Evolutionary conservation across 2,888 invertebrate genomes (phyloP).

Genomic region (Plusia festucae): DNA sequence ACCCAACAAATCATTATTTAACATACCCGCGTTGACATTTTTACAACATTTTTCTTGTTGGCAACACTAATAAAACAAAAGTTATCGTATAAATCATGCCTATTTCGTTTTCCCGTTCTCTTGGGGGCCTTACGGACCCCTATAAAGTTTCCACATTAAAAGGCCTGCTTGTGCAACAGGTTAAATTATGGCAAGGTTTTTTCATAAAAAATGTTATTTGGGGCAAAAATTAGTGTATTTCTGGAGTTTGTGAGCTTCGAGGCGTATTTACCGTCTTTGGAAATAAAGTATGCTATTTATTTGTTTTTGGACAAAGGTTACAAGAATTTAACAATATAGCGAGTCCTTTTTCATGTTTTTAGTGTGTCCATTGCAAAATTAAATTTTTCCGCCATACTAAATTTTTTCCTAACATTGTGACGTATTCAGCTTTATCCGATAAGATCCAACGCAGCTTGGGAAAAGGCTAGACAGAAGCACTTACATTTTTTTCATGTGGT

Average conservation of each 20-base stretch:
- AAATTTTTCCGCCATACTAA: no score
- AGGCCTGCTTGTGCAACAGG: constrained; percentile 55
- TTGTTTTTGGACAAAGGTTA: neutral
- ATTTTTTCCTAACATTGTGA: no score
- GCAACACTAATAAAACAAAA: constrained; percentile 47
- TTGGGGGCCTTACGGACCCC: constrained; percentile 40
- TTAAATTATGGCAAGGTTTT: constrained; percentile 41
- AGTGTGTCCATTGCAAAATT: no score
- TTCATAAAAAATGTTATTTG: constrained; percentile 11
- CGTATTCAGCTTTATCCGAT: no score
- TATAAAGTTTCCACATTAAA: constrained; percentile 50
- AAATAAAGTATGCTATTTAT: constrained; percentile 4
- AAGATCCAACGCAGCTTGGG: no score
- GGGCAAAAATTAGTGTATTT: constrained; percentile 19
- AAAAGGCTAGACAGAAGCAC: no score
- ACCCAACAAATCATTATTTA: constrained; percentile 22
- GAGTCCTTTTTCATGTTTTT: no score
- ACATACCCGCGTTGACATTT: constrained; percentile 35
- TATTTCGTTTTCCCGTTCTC: constrained; percentile 25
- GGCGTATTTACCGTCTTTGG: neutral
- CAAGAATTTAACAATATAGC: no score
- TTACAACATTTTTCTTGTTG: constrained; percentile 32
- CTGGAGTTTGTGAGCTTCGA: constrained; percentile 23
- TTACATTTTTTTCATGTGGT: no score
- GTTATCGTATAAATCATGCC: constrained; percentile 46